These are phyloP conservation scores for Onchidella celtica DNA, from an alignment of 2,888 invertebrate species.

Conservation along the genomic window DNA sequence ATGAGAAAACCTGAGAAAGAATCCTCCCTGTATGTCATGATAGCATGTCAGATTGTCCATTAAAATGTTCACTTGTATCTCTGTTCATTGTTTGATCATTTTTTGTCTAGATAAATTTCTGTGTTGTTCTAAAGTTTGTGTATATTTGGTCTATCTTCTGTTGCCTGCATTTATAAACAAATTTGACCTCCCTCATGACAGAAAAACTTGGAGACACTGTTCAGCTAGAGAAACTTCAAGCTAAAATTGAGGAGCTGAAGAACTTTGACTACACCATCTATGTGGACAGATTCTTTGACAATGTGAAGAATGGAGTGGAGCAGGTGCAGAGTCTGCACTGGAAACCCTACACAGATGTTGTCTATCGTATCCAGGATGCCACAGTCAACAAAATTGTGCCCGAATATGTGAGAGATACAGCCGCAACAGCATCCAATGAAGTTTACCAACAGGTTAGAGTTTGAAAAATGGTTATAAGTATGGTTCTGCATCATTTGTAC, in stretches of 20 bases:
- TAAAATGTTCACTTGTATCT: no score
- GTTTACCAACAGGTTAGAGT: constrained; percentile 63
- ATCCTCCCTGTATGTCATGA: no score
- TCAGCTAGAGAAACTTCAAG: constrained; percentile 5
- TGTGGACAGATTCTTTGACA: neutral
- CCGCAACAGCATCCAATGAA: constrained; percentile 54
- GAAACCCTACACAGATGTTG: constrained; percentile 45
- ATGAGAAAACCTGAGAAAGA: no score
- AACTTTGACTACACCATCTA: constrained; percentile 10
- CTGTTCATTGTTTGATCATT: no score
- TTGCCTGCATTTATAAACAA: neutral
- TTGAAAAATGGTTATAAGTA: neutral
- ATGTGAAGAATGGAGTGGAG: constrained; percentile 15
- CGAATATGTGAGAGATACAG: constrained; percentile 56
- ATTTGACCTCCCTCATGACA: neutral
- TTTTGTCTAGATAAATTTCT: no score
- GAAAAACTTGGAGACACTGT: neutral
- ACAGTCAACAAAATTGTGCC: constrained; percentile 55
- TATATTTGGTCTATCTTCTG: neutral
- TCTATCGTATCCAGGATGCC: constrained; percentile 49
- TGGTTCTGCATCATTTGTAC: neutral
- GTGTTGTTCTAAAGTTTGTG: no score
- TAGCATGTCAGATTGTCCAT: no score
- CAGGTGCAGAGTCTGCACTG: constrained; percentile 53
- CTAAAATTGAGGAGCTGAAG: neutral